Percentiles rank a stretch among this genome's conserved stretches.
These are phyloP conservation scores for Phengaris alcon DNA, from an alignment of 2,888 invertebrate genomes.

Conservation along the genomic window DNA sequence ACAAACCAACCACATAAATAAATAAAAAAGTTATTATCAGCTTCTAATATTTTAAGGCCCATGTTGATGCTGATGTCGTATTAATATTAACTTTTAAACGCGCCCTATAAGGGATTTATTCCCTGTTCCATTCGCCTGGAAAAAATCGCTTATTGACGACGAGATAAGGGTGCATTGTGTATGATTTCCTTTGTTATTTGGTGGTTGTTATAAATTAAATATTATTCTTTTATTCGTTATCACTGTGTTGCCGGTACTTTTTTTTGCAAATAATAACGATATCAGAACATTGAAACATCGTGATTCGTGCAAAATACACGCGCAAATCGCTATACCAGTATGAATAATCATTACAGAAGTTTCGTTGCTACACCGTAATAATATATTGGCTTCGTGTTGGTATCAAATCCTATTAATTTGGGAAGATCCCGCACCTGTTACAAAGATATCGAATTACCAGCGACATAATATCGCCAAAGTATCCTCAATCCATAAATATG, in stretches of 20 bases:
- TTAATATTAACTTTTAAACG: background rate
- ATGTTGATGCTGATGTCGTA: background rate
- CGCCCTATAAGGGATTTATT: background rate
- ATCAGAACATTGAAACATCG: background rate
- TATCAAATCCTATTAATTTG: slow-evolving; percentile 63
- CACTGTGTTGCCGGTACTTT: background rate
- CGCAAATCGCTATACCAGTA: too few relatives aligned
- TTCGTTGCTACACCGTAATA: too few relatives aligned
- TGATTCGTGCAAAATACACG: background rate
- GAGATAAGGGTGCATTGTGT: slow-evolving; percentile 3
- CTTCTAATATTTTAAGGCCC: too few relatives aligned
- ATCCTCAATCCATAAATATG: slow-evolving; percentile 77
- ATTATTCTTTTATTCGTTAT: background rate
- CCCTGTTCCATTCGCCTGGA: slow-evolving; percentile 7
- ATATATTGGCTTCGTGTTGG: too few relatives aligned
- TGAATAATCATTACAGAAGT: too few relatives aligned
- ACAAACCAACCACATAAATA: too few relatives aligned
- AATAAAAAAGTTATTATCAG: too few relatives aligned
- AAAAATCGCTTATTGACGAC: slow-evolving; percentile 19
- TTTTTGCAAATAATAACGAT: background rate
- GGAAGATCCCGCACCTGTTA: slow-evolving; percentile 63
- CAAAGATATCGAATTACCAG: slow-evolving; percentile 78
- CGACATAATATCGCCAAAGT: slow-evolving; percentile 68
- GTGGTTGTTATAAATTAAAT: background rate
- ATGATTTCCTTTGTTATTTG: slow-evolving; percentile 20